These are phyloP conservation scores for Chiloscyllium punctatum DNA, from an alignment of 2,797 vertebrate species.

Conservation along the genomic window DNA sequence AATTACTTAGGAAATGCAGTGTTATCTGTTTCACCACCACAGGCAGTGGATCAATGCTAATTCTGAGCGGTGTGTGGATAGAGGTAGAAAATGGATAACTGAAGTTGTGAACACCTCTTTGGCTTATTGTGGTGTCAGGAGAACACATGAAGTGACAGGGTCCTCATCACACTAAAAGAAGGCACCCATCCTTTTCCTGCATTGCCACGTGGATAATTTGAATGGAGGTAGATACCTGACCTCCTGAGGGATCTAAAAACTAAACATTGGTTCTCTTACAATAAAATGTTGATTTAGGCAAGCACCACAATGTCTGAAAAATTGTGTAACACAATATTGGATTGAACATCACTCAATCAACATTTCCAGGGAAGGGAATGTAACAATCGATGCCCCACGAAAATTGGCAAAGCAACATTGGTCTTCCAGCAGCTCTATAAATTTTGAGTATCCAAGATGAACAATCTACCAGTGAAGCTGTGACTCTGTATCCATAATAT, in stretches of 20 bases:
- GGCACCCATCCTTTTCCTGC: background rate
- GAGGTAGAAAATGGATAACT: background rate
- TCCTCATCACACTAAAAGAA: background rate
- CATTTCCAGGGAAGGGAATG: too few relatives aligned
- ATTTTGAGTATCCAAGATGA: too few relatives aligned
- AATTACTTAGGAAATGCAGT: background rate
- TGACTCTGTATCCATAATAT: too few relatives aligned
- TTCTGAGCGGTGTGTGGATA: too few relatives aligned
- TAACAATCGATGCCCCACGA: too few relatives aligned
- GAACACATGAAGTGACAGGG: background rate
- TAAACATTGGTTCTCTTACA: background rate
- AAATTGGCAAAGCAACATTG: too few relatives aligned
- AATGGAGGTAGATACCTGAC: background rate
- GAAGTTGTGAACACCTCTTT: background rate
- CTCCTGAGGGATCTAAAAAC: background rate
- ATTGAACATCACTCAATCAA: background rate
- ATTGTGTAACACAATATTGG: background rate
- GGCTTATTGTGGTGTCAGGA: background rate
- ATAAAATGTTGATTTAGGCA: background rate
- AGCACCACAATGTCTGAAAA: background rate
- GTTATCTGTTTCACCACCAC: background rate
- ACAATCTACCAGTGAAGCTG: too few relatives aligned
- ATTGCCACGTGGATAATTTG: background rate
- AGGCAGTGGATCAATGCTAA: background rate
- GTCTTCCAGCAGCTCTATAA: too few relatives aligned